Base-by-base conservation (phyloP, 2,888 invertebrate species). In the Villa cingulata region DNA sequence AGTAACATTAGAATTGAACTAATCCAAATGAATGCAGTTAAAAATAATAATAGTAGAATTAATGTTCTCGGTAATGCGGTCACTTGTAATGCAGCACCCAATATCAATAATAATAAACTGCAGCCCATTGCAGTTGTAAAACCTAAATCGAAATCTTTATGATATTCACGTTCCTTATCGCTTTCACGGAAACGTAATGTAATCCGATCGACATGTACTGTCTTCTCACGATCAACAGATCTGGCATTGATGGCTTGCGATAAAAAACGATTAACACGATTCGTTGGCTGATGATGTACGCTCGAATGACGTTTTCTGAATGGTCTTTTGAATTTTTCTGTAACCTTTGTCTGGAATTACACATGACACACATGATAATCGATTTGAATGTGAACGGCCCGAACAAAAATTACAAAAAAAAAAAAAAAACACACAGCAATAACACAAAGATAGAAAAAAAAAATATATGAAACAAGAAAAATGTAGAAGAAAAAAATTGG, bases 11-110 rank as follows among this genome's bases (percentile, higher is more conserved):
- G 73, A 29, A 91, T 81, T 29, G 88, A 83, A 2, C 89, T 81
- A 34, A 91, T 84, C 89, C 91, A 91, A 10, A 88, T 81, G 68
- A 92, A 92, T 6, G 89, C 86, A 17, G 88, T 86, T 41, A 92
- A 77, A 68, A 91, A 91, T 53, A 91, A 72, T 45, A 90, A 74
- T 48, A 91, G 71, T 17, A 92, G 74, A 54, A 92, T 85, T 40
- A 86, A 75, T 3, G 91, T 91, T 59, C 86, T 78, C 12, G 91
- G 91, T 44, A 92, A 70, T 43, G 90, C 82, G 16, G 83, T 78
- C 41, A 65, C 66, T 58, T 92, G 83, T 15, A 90, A 73, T 1
- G 82, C 83, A 12, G 87, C 86, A 34, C 80, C 71, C 4, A 89
- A 76, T 5, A 86, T 78, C 43, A 90, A 65, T 18, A 89, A 75